phyloP scores from a whole-genome alignment of 1,140 invertebrate species.

The Drosophila eugracilis region DNA sequence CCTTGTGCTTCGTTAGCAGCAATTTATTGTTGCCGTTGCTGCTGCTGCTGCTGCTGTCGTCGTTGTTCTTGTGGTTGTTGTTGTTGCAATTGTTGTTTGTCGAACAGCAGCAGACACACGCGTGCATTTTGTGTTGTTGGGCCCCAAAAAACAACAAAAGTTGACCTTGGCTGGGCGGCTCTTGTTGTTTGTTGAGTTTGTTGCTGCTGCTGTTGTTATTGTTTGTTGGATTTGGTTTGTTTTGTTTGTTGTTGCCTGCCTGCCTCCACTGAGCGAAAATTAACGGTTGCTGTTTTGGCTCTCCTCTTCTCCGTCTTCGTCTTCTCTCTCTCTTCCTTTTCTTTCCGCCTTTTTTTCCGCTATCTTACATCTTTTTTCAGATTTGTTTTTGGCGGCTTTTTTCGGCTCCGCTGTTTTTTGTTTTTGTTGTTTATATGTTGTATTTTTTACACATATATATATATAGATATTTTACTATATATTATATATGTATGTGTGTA shows the following conservation, averaged over 20 bases:
- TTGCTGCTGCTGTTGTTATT: conserved; percentile 16
- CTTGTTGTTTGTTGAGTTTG: conserved; percentile 3
- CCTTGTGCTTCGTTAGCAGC: conserved; percentile 1
- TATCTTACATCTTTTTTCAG: conserved; percentile 24
- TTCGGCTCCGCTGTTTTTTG: conserved; percentile 5
- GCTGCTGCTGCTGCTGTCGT: background rate
- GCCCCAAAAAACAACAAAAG: conserved; percentile 59
- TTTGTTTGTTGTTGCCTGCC: conserved; percentile 18
- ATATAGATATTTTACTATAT: conserved; percentile 14
- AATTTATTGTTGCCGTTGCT: conserved; percentile 10
- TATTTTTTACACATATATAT: background rate
- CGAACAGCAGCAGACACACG: conserved; percentile 74
- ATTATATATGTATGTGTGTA: conserved; percentile 6
- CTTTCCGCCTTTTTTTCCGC: conserved; percentile 16
- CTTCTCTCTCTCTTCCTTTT: background rate
- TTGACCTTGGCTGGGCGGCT: conserved; percentile 67
- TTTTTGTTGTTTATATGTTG: too few relatives aligned
- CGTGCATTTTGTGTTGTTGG: conserved; percentile 80
- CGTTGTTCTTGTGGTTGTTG: conserved; percentile 10
- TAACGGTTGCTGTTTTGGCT: conserved; percentile 13
- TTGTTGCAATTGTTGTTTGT: conserved; percentile 65
- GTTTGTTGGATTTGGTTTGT: conserved; percentile 8
- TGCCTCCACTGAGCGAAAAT: conserved; percentile 15
- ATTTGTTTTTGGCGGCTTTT: conserved; percentile 38
- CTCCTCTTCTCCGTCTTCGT: background rate